phyloP scores from a whole-genome alignment of 64 coral and sea anemone genomes.

The Actinia equina region DNA sequence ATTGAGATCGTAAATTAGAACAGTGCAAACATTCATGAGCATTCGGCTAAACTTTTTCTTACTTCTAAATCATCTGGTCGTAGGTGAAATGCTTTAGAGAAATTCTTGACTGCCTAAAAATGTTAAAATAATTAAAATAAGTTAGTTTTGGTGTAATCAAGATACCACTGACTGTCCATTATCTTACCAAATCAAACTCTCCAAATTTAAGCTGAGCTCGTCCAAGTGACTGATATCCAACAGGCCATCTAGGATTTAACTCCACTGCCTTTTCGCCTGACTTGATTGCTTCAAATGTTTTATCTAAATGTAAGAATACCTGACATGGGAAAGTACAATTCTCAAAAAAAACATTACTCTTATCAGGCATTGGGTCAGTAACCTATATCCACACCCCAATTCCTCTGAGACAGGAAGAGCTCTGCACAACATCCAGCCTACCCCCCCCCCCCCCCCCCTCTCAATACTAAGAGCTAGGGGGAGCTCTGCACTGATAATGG shows the following conservation, averaged over 20 bases:
- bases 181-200: conserved; percentile 49
- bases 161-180: neutral
- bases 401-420: no score
- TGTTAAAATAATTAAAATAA: neutral
- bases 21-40: neutral
- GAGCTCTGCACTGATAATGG: no score
- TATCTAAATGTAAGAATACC: conserved; percentile 39
- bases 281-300: conserved; percentile 55
- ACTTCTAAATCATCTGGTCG: conserved; percentile 48
- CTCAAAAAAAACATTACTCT: no score
- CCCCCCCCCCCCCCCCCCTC: no score
- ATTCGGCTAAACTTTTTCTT: neutral
- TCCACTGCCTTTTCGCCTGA: conserved; percentile 45
- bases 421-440: no score
- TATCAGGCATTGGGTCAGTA: neutral
- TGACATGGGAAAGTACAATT: neutral
- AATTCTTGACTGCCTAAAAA: conserved; percentile 47
- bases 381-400: neutral
- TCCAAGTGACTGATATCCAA: conserved; percentile 46
- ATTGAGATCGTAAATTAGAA: neutral
- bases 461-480: no score
- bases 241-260: conserved; percentile 36
- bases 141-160: neutral
- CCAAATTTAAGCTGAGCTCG: conserved; percentile 57
- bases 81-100: conserved; percentile 48